Evolutionary conservation across 2,888 invertebrate species (phyloP), one percentile per base, ranked within the genome.

Genomic region (Patella pellucida): DNA sequence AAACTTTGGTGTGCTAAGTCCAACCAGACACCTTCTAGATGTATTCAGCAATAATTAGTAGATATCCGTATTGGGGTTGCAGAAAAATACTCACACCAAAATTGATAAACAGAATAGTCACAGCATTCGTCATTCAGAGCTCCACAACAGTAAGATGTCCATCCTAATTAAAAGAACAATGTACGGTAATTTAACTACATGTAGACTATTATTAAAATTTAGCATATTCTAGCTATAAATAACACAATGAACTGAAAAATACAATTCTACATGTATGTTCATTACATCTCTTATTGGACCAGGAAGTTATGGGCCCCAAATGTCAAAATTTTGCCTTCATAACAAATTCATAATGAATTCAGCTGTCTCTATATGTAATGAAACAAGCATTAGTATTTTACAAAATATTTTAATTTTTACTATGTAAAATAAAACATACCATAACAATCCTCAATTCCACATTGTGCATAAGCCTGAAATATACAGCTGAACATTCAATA

Each of bases 11-110:
- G 31, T 4, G 4, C 11, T 19, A 62, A n/a, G n/a, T 23, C 27
- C 12, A 52, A 31, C 1, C 27, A 27, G 27, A 19, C 41, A 27
- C 27, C 27, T 27, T 27, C 1, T 27, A 27, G 27, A 3, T 27
- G 27, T 50, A 70, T 16, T 11, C 12, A 7, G 1, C 69, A 69
- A 27, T 50, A 23, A 31, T 23, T 11, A 51, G 31, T 11, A n/a
- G 11, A 71, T 19, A 19, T 14, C 23, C 51, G 56, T 31, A 16
- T 56, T 15, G 19, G 31, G 54, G n/a, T 51, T 14, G 51, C 16
- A 19, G 14, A 15, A 23, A 62, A n/a, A 41, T 74, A 81, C 84
- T 83, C 79, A 84, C 84, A 84, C 83, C 82, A 82, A 70, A 76
- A 78, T 52, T 79, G 74, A 67, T 79, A 81, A 3, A 83, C 78